phyloP scores from a whole-genome alignment of 2,797 vertebrate species.

The Epinephelus coioides region DNA sequence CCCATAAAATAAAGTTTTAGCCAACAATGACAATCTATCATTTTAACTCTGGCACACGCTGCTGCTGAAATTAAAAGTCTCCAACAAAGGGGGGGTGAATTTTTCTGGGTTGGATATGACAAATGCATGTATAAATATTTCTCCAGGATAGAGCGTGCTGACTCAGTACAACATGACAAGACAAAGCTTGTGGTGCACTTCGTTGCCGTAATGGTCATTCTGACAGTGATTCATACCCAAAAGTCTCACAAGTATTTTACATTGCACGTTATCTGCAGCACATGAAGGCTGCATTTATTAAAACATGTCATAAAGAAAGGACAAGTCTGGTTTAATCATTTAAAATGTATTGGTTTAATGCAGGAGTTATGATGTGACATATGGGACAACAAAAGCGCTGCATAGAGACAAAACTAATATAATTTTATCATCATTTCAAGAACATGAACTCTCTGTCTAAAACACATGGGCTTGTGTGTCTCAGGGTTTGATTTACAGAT shows the following conservation, averaged over 20 bases:
- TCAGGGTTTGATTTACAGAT: conserved; percentile 68
- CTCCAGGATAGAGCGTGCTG: not conserved
- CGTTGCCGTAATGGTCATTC: not conserved
- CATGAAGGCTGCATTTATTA: conserved; percentile 20
- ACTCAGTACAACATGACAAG: not conserved
- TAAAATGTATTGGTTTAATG: conserved; percentile 48
- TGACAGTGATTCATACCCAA: conserved; percentile 19
- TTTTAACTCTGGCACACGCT: not conserved
- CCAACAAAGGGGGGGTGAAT: not conserved
- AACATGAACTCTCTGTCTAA: conserved; percentile 23
- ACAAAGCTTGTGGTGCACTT: not conserved
- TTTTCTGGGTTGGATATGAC: not conserved
- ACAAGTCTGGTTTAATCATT: conserved; percentile 39
- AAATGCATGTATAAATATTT: not conserved
- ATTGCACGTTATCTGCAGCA: not conserved
- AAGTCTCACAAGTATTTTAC: conserved; percentile 13
- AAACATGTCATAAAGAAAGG: conserved; percentile 34
- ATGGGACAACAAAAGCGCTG: not conserved
- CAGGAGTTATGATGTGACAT: conserved; percentile 30
- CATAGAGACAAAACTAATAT: conserved; percentile 18
- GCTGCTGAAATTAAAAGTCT: not conserved
- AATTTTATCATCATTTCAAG: conserved; percentile 39
- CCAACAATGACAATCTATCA: conserved; percentile 3
- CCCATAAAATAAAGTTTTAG: not conserved
- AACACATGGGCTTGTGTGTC: conserved; percentile 25